These are phyloP conservation scores for Mechanitis messenoides DNA, from an alignment of 2,888 invertebrate genomes.

Conservation along the genomic window DNA sequence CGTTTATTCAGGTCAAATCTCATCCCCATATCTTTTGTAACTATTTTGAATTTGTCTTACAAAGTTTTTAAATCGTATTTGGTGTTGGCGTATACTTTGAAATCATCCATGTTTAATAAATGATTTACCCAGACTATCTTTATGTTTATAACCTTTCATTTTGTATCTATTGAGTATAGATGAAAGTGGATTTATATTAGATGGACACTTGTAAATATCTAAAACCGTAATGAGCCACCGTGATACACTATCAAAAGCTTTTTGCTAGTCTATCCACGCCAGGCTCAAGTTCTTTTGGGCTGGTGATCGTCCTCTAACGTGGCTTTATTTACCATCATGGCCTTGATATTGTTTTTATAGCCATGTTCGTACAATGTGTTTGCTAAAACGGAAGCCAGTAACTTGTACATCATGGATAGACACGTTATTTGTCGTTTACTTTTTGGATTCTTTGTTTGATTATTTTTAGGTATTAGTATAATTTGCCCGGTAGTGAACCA, in stretches of 20 bases:
- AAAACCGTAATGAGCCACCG: conserved; percentile 8
- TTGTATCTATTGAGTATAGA: conserved; percentile 22
- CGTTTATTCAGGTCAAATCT: conserved; percentile 22
- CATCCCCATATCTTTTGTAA: conserved; percentile 22
- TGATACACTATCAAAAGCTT: conserved; percentile 5
- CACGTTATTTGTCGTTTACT: conserved; percentile 21
- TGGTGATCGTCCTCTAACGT: conserved; percentile 22
- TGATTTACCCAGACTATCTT: conserved; percentile 23
- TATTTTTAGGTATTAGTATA: conserved; percentile 11
- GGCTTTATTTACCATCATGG: conserved; percentile 21
- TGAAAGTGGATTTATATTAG: conserved; percentile 24
- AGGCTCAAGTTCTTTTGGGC: conserved; percentile 22
- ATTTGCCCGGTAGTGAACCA: conserved; percentile 9
- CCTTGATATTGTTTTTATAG: conserved; percentile 13
- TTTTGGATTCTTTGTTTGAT: conserved; percentile 6
- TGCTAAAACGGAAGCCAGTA: conserved; percentile 16
- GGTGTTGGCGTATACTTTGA: conserved; percentile 26
- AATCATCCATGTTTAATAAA: conserved; percentile 29
- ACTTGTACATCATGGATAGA: conserved; percentile 20
- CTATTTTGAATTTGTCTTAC: conserved; percentile 20
- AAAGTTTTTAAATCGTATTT: conserved; percentile 17
- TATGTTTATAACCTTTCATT: conserved; percentile 24
- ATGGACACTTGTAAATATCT: conserved; percentile 14
- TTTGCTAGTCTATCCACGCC: conserved; percentile 21
- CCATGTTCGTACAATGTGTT: conserved; percentile 13